Evolutionary conservation across 2,888 invertebrate genomes (phyloP).

Genomic region (Camponotus fellah): DNA sequence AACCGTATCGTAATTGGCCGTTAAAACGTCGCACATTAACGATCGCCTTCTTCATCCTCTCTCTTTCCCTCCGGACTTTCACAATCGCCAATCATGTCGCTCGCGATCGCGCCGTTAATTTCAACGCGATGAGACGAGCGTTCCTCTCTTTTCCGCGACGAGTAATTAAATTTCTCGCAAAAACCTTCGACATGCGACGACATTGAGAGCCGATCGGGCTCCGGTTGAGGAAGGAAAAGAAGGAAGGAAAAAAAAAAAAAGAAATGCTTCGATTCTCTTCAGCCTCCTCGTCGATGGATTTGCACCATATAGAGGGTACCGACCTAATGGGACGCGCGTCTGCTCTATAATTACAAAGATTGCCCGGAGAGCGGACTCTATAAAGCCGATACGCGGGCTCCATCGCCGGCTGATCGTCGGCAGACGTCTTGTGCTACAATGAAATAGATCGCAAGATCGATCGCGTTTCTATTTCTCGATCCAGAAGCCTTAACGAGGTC

Average conservation of each 20-base stretch:
- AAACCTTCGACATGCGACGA: slow-evolving; percentile 34
- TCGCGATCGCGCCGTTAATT: slow-evolving; percentile 22
- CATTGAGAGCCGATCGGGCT: slow-evolving; percentile 60
- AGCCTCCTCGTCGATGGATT: slow-evolving; percentile 28
- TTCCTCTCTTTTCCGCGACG: slow-evolving; percentile 27
- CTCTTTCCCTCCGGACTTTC: slow-evolving; percentile 1
- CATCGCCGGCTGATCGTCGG: slow-evolving; percentile 41
- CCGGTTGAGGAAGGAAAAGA: neutral
- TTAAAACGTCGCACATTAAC: slow-evolving; percentile 42
- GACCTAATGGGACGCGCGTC: slow-evolving; percentile 83
- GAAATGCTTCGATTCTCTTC: slow-evolving; percentile 30
- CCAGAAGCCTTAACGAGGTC: slow-evolving; percentile 21
- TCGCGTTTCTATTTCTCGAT: slow-evolving; percentile 70
- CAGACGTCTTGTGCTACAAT: slow-evolving; percentile 17
- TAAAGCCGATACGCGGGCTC: slow-evolving; percentile 51
- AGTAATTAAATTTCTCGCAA: slow-evolving; percentile 46
- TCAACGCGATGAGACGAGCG: slow-evolving; percentile 27
- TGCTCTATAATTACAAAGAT: slow-evolving; percentile 85
- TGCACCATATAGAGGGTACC: slow-evolving; percentile 57
- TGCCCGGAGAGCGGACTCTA: slow-evolving; percentile 70
- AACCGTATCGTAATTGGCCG: slow-evolving; percentile 35
- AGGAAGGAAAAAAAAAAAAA: neutral
- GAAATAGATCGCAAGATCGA: slow-evolving; percentile 67
- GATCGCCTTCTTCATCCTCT: slow-evolving; percentile 5
- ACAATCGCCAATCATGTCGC: slow-evolving; percentile 20